These are phyloP conservation scores for Tetranychus urticae DNA, from an alignment of 1,140 invertebrate species.

Conservation along the genomic window DNA sequence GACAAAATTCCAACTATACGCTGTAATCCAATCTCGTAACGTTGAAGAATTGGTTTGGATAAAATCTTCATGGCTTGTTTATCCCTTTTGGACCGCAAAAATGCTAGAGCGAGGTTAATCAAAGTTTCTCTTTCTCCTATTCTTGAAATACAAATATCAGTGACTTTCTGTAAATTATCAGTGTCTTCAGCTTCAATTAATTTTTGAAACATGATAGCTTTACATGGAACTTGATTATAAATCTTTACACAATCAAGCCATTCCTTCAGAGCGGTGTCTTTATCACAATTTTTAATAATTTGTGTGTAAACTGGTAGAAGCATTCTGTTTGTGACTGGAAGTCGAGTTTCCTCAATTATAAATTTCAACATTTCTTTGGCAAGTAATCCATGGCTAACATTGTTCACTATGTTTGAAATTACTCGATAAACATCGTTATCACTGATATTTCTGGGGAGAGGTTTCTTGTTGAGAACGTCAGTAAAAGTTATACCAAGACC, in stretches of 20 bases:
- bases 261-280: slow-evolving; percentile 1
- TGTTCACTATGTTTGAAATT: no score
- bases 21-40: neutral
- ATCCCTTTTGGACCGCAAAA: slow-evolving; percentile 12
- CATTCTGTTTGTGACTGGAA: no score
- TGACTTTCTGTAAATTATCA: slow-evolving; percentile 14
- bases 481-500: no score
- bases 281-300: neutral
- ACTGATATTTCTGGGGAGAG: no score
- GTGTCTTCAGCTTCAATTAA: slow-evolving; percentile 16
- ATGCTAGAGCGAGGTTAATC: slow-evolving; percentile 13
- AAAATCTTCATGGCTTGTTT: slow-evolving; percentile 16
- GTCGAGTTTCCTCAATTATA: no score
- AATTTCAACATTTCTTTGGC: no score
- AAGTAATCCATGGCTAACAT: no score
- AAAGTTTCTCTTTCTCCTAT: slow-evolving; percentile 14
- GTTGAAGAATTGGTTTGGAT: slow-evolving; percentile 13
- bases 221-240: slow-evolving; percentile 7
- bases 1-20: neutral
- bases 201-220: slow-evolving; percentile 11
- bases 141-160: slow-evolving; percentile 12
- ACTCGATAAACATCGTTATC: no score
- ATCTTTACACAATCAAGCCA: slow-evolving; percentile 4
- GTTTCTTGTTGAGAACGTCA: no score
- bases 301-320: neutral